Percentiles rank a stretch among this genome's conserved stretches.
These are phyloP conservation scores for Diploptera punctata DNA, from an alignment of 2,888 invertebrate species.

Conservation along the genomic window DNA sequence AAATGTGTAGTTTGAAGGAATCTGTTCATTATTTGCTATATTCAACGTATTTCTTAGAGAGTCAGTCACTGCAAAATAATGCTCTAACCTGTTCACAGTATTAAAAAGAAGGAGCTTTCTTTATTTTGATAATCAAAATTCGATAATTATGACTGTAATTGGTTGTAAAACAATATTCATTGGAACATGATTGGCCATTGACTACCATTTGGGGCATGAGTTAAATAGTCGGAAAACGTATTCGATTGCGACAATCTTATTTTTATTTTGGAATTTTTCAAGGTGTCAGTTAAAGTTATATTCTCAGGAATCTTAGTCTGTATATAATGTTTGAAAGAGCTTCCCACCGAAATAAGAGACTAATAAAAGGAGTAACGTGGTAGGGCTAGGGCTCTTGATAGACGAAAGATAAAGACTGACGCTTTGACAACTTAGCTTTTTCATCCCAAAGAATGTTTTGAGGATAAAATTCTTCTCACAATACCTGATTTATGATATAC, in stretches of 20 bases:
- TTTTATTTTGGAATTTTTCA: neutral
- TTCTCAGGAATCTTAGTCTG: neutral
- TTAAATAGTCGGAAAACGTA: neutral
- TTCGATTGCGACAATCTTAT: neutral
- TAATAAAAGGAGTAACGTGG: neutral
- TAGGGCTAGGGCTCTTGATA: neutral
- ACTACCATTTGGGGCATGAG: no score
- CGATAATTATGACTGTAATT: no score
- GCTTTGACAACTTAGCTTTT: neutral
- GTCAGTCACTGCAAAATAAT: no score
- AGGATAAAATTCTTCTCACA: neutral
- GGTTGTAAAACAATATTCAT: no score
- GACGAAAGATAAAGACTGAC: neutral
- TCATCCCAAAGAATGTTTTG: slow-evolving; percentile 6
- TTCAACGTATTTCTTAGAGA: no score
- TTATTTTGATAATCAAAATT: no score
- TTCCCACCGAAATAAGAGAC: neutral
- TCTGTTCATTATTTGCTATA: no score
- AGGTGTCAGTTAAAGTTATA: neutral
- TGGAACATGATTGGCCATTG: no score
- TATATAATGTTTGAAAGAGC: neutral
- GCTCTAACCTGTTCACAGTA: no score
- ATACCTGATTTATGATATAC: no score
- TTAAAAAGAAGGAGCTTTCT: no score
- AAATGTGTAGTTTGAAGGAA: no score